Evolutionary conservation across 2,888 invertebrate species (phyloP).

Genomic region (Hipparchia semele): DNA sequence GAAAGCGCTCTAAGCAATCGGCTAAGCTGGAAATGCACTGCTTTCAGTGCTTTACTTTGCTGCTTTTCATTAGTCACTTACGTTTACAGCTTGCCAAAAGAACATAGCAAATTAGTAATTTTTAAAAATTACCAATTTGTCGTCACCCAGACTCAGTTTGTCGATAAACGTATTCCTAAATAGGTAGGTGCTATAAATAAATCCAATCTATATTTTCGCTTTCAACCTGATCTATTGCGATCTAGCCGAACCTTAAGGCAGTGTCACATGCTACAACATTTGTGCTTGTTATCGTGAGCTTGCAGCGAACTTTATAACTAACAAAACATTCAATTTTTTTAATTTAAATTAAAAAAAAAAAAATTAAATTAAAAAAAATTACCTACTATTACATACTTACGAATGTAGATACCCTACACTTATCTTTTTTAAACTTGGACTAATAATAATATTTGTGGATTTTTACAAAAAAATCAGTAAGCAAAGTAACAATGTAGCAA

Average conservation of each 20-base stretch:
- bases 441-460: neutral
- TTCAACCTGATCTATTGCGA: slow-evolving; percentile 9
- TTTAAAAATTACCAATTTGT: too few species aligned
- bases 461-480: neutral
- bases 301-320: slow-evolving; percentile 45
- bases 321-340: too few species aligned
- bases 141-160: too few species aligned
- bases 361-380: too few species aligned
- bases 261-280: slow-evolving; percentile 18
- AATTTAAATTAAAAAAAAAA: too few species aligned
- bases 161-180: too few species aligned
- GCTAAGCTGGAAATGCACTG: neutral
- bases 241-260: slow-evolving; percentile 31
- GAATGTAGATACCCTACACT: too few species aligned
- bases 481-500: neutral
- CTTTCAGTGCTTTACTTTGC: neutral
- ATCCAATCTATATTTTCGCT: neutral
- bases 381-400: too few species aligned
- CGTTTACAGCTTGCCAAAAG: too few species aligned
- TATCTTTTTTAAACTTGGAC: too few species aligned
- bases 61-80: too few species aligned
- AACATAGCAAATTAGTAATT: too few species aligned
- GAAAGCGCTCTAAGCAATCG: slow-evolving; percentile 17
- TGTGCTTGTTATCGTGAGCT: slow-evolving; percentile 41
- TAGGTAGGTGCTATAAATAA: neutral